Conservation (phyloP, 1,140 invertebrate genomes). For the Drosophila asahinai region DNA sequence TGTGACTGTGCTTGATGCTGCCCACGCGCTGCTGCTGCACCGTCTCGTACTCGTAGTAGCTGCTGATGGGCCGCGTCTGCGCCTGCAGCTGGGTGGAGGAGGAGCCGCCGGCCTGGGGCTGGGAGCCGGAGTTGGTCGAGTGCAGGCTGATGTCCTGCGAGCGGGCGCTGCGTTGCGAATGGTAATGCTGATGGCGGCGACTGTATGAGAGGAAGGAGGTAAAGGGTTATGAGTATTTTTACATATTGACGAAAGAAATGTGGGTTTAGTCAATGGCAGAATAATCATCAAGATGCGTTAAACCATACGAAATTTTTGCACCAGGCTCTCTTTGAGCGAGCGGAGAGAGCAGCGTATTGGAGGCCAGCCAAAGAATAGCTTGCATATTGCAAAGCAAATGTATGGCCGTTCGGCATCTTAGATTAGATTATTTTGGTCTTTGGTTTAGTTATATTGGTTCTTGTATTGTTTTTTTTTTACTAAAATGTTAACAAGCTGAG, state of each 20-base stretch:
- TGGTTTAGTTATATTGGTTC: no score
- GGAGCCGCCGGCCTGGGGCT: conserved; percentile 1
- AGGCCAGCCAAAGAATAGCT: no score
- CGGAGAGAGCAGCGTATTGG: no score
- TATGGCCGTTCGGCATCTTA: no score
- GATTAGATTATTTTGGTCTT: no score
- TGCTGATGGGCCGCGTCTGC: conserved; percentile 89
- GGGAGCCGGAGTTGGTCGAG: conserved; percentile 53
- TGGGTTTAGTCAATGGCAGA: not conserved
- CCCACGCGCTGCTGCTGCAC: conserved; percentile 87
- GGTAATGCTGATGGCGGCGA: conserved; percentile 90
- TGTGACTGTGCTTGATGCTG: conserved; percentile 79
- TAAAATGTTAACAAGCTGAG: no score
- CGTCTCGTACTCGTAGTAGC: conserved; percentile 94
- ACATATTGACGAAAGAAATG: not conserved
- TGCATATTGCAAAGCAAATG: no score
- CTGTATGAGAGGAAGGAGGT: conserved; percentile 75
- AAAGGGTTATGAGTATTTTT: conserved; percentile 16
- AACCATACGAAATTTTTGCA: no score
- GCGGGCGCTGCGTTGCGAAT: conserved; percentile 90
- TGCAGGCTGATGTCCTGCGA: conserved; percentile 86
- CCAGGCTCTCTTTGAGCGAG: no score
- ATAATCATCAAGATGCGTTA: no score
- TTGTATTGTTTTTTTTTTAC: no score
- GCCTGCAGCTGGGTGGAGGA: conserved; percentile 26